Percentiles rank a stretch among this genome's conserved stretches.
Conservation (phyloP, 2,888 invertebrate species). For the Eupithecia subfuscata region DNA sequence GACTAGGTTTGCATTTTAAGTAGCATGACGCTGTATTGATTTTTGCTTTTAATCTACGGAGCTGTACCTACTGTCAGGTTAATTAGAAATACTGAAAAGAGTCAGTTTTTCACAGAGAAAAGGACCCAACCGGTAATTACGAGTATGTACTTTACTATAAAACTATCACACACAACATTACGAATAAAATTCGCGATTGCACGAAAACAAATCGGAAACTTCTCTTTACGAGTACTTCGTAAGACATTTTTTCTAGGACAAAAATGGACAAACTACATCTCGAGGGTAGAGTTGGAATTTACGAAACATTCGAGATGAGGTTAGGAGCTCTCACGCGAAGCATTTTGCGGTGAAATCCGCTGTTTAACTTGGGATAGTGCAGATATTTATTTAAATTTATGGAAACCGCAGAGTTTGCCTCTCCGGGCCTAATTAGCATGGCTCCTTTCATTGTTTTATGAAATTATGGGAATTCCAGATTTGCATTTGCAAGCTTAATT, state of each 20-base stretch:
- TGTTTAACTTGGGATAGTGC: conserved; percentile 16
- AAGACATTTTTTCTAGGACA: background rate
- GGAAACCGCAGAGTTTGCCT: conserved; percentile 16
- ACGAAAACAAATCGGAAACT: background rate
- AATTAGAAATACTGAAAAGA: no score
- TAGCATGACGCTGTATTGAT: background rate
- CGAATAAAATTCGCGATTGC: no score
- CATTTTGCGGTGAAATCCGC: conserved; percentile 13
- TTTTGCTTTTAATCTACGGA: background rate
- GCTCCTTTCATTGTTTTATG: conserved; percentile 4
- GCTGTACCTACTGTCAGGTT: no score
- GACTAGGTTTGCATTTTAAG: background rate
- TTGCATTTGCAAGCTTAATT: background rate
- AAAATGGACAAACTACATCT: background rate
- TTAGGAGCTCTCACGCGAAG: conserved; percentile 12
- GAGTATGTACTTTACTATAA: no score
- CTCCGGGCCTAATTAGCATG: background rate
- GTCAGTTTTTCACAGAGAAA: no score
- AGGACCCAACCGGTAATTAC: no score
- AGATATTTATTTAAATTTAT: conserved; percentile 24
- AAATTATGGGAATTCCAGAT: background rate
- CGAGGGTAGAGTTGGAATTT: conserved; percentile 11
- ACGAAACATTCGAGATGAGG: conserved; percentile 3
- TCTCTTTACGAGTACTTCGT: background rate
- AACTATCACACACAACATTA: no score